Base-by-base conservation (phyloP, 2,113 vertebrate species). In the Trichechus manatus region DNA sequence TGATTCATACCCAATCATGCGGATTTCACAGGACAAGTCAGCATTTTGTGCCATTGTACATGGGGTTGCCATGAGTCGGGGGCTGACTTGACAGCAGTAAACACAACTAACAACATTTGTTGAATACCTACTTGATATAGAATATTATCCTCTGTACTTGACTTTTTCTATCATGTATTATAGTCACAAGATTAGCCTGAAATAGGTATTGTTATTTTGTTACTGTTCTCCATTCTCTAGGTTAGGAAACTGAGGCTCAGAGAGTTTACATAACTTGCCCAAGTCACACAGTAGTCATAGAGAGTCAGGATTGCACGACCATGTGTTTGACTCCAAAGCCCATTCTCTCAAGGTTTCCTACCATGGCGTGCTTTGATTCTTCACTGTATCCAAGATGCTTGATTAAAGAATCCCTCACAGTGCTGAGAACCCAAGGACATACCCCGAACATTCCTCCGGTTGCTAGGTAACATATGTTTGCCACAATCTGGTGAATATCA, bases 401-500 rank as follows among this genome's bases (percentile, higher is more conserved):
- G 27, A 93, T 80, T 92, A n/a, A 95, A 89, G 75, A 44, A 94
- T 61, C 20, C 4, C n/a, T 75, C 47, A 68, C 27, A 61, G 75
- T 72, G 36, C 81, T 88, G 63, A 56, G 80, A 89, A 87, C 15
- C 87, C 79, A 87, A 91, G 56, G 61, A 78, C n/a, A 9, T 27
- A 93, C 56, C 84, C 66, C 33, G 13, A 47, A 50, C 19, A 3
- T 33, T 68, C 75, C 72, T 0, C 23, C 81, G 29, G 93, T 97
- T 98, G 95, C 95, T 97, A 97, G 93, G 94, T 94, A 96, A 97
- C 42, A 6, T 29, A 80, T 50, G 44, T 89, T 91, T 97, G 97
- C 95, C 84, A 85, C 93, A 92, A 90, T 93, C 87, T 79, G 93
- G 93, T 89, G 59, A 90, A 33, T 15, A 94, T 63, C n/a, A 19